Percentiles rank a stretch among this genome's conserved stretches.
phyloP scores from a whole-genome alignment of 1,140 invertebrate species.

The Trialeurodes vaporariorum region DNA sequence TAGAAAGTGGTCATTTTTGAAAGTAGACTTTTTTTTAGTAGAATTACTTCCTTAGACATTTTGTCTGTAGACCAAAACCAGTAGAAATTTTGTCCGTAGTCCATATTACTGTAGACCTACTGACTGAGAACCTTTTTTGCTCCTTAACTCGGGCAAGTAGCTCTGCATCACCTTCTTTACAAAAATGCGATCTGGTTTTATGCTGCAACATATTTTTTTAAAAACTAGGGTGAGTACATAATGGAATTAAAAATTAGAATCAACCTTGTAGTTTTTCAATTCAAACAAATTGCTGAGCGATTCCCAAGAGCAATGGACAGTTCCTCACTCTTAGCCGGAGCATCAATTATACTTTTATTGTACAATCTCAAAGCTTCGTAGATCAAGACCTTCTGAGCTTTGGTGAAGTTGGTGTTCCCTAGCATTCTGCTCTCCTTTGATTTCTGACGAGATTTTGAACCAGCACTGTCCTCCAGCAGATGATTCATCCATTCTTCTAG shows the following conservation, averaged over 20 bases:
- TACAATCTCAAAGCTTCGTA: constrained; percentile 30
- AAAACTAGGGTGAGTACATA: background rate
- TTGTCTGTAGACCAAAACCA: too few relatives aligned
- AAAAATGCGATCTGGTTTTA: too few relatives aligned
- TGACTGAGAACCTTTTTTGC: too few relatives aligned
- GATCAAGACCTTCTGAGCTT: constrained; percentile 27
- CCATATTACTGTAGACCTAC: too few relatives aligned
- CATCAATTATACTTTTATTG: constrained; percentile 33
- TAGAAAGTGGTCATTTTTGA: too few relatives aligned
- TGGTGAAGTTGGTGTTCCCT: constrained; percentile 34
- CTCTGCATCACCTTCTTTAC: too few relatives aligned
- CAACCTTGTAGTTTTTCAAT: constrained; percentile 30
- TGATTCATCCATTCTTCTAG: background rate
- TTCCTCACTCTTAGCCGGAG: constrained; percentile 29
- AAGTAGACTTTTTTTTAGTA: too few relatives aligned
- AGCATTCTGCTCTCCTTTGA: background rate
- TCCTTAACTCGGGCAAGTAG: too few relatives aligned
- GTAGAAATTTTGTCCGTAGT: too few relatives aligned
- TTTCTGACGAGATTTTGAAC: background rate
- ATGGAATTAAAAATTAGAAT: constrained; percentile 7
- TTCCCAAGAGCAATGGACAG: constrained; percentile 35
- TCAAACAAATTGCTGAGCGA: constrained; percentile 37
- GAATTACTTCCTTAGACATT: too few relatives aligned
- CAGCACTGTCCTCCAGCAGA: background rate
- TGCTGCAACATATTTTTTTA: background rate